Percentiles rank a stretch among this genome's conserved stretches.
Evolutionary conservation across 2,797 vertebrate genomes (phyloP).

Genomic region (Parauchenoglanis ngamensis): DNA sequence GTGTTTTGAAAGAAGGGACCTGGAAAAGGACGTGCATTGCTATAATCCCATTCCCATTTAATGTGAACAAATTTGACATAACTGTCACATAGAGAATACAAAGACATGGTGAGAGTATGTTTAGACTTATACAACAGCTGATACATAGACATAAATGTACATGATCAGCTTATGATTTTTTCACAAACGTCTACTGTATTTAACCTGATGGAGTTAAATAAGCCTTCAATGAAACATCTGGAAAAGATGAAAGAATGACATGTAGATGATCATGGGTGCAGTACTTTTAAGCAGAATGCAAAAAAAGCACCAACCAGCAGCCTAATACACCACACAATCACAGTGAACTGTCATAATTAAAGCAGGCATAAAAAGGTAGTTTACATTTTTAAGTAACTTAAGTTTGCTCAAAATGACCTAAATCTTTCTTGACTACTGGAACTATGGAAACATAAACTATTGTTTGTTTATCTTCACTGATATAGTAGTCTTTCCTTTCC

Average conservation of each 20-base stretch:
- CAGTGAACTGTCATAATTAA: background rate
- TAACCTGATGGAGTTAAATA: background rate
- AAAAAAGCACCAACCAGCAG: background rate
- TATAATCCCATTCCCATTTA: background rate
- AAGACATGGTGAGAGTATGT: background rate
- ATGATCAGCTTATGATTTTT: background rate
- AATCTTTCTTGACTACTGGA: background rate
- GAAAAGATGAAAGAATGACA: background rate
- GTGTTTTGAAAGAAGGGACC: background rate
- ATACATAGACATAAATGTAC: background rate
- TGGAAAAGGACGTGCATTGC: background rate
- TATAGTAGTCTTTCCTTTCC: background rate
- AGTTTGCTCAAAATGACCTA: background rate
- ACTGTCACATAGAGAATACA: background rate
- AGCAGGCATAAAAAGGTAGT: background rate
- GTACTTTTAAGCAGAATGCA: background rate
- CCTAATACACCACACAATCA: background rate
- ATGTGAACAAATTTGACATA: too few species aligned
- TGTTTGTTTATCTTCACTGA: background rate
- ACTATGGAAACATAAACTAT: background rate
- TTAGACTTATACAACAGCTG: background rate
- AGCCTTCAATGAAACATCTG: background rate
- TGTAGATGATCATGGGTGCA: background rate
- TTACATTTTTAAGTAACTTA: background rate
- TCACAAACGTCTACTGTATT: background rate